Base-by-base conservation (phyloP, 1,140 invertebrate species). In the Heliconius hewitsoni region DNA sequence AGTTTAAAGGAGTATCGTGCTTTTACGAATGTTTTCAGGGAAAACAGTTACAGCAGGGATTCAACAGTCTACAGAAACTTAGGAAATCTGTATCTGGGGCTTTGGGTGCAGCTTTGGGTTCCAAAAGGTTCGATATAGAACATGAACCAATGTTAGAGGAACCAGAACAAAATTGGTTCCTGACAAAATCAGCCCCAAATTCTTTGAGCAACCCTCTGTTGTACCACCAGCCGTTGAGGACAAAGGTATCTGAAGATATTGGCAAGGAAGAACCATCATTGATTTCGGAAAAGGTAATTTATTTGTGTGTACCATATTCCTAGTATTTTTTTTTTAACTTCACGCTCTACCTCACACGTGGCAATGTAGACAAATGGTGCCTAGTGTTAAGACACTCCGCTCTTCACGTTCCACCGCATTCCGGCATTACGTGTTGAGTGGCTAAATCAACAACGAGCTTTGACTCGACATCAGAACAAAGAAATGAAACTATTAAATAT, bases 171-270 rank as follows among this genome's bases (percentile, higher is more conserved):
- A 97, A 97, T 86, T 97, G 97, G 97, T 96, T 97, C 76, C 89
- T 98, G 23, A 97, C 96, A 74, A 96, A 97, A 81, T 97, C 97
- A 42, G 97, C 97, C 3, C 97, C 97, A 6, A 97, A 97, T 89
- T 97, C 97, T 0, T 87, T 97, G 74, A 97, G 96, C 83, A 96
- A 96, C 82, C 95, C 94, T n/a, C 81, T 95, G 57, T 79, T 94
- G 76, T 91, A 91, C 71, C 90, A 89, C 46, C 93, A 90, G 37
- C 84, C 87, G 3, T 50, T 88, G 18, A 91, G 88, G 73, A 85
- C 88, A 13, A 93, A 93, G 77, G 89, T 81, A 1, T 75, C 86
- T 1, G 85, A 84, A 1, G 91, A 93, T 18, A 90, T 95, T 34
- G 89, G 90, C 57, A 91, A 94, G 71, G 92, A 95, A 37, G 91